These are phyloP conservation scores for Ardeotis arabs DNA, from an alignment of 2,113 vertebrate genomes.

Conservation along the genomic window DNA sequence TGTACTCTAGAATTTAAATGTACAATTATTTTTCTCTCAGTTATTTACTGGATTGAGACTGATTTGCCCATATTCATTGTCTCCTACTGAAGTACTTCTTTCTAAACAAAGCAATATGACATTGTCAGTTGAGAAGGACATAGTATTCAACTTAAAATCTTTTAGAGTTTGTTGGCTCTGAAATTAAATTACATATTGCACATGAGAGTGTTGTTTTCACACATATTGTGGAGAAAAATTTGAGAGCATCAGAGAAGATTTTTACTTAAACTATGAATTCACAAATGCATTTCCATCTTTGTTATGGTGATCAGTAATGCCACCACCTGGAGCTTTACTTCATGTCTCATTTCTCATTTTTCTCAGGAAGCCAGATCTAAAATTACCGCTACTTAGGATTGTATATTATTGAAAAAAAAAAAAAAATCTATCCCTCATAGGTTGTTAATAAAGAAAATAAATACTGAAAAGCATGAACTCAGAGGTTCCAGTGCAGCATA, in stretches of 20 bases:
- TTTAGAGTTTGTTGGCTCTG: background rate
- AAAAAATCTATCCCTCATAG: background rate
- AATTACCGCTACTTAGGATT: background rate
- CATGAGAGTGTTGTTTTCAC: background rate
- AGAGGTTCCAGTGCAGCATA: background rate
- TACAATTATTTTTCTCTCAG: conserved; percentile 5
- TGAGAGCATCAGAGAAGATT: background rate
- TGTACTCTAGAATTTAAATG: background rate
- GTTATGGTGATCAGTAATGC: background rate
- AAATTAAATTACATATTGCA: background rate
- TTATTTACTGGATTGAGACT: background rate
- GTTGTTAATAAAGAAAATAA: background rate
- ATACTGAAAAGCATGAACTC: background rate
- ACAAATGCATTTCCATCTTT: background rate
- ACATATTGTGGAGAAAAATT: background rate
- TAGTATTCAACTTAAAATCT: background rate
- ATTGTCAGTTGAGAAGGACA: background rate
- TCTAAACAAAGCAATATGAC: background rate
- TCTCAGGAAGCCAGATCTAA: background rate
- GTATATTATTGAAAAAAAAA: background rate
- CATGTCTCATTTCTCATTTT: background rate
- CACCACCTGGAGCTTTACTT: background rate
- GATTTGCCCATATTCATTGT: conserved; percentile 27
- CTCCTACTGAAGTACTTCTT: background rate
- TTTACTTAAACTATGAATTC: background rate